These are phyloP conservation scores for Hydropsyche betteni DNA, from an alignment of 2,888 invertebrate species.

Conservation along the genomic window DNA sequence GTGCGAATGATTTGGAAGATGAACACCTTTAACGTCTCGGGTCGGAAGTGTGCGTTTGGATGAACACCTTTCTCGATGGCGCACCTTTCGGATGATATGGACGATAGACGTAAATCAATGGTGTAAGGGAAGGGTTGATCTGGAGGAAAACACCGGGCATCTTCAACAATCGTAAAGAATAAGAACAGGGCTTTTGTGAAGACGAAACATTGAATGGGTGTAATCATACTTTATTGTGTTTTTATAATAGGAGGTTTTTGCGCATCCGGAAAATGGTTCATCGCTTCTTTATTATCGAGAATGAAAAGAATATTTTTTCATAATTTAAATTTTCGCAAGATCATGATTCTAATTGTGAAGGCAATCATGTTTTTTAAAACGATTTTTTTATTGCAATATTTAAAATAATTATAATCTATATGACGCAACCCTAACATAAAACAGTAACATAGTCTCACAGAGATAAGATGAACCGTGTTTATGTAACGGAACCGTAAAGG, in stretches of 20 bases:
- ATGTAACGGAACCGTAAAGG: constrained; percentile 19
- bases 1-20: constrained; percentile 20
- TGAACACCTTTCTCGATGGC: constrained; percentile 11
- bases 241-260: too few species aligned
- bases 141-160: constrained; percentile 8
- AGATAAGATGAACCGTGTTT: constrained; percentile 19
- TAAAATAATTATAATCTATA: not conserved
- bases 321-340: too few species aligned
- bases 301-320: too few species aligned
- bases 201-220: too few species aligned
- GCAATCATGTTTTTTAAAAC: not conserved
- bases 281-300: too few species aligned
- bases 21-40: constrained; percentile 17
- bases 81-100: constrained; percentile 24
- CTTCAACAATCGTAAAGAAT: too few species aligned
- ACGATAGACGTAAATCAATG: constrained; percentile 23
- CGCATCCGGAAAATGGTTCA: too few species aligned
- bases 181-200: too few species aligned
- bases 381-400: not conserved
- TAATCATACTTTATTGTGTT: too few species aligned
- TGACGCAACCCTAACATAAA: not conserved
- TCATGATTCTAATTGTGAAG: too few species aligned
- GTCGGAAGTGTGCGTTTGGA: not conserved
- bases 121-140: constrained; percentile 15
- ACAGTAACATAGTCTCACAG: not conserved